These are phyloP conservation scores for Drosophila vallismaia DNA, from an alignment of 2,888 invertebrate genomes.

Conservation along the genomic window DNA sequence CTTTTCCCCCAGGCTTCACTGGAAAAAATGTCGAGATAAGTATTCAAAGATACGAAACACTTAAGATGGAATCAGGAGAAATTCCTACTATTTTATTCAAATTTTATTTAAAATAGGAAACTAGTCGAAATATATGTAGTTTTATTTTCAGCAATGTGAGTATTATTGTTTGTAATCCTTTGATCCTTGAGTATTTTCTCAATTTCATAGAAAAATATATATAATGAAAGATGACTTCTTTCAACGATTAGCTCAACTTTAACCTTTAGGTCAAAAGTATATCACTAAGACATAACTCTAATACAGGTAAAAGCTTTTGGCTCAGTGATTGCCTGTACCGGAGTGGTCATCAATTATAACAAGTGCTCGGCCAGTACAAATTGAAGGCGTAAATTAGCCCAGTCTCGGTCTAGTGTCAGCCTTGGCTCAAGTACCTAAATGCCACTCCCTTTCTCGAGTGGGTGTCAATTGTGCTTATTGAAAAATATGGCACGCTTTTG, in stretches of 20 bases:
- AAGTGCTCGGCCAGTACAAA: constrained; percentile 63
- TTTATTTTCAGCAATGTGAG: not conserved
- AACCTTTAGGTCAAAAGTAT: not conserved
- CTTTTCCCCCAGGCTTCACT: constrained; percentile 4
- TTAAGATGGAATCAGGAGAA: not conserved
- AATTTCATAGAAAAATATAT: not conserved
- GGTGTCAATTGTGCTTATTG: constrained; percentile 64
- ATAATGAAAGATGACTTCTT: not conserved
- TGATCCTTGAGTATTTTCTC: not conserved
- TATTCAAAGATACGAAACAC: not conserved
- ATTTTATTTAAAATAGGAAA: not conserved
- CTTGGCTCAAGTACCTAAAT: constrained; percentile 4
- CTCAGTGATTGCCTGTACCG: constrained; percentile 14
- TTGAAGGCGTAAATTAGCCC: constrained; percentile 66
- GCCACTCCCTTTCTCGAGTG: constrained; percentile 31
- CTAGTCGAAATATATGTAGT: not conserved
- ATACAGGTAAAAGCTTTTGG: not conserved
- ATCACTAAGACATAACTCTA: not conserved
- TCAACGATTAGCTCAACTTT: not conserved
- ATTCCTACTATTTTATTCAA: not conserved
- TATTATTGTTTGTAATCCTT: no score
- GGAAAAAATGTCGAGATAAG: not conserved
- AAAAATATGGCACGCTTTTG: constrained; percentile 54
- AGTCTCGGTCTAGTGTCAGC: constrained; percentile 22
- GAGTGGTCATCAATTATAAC: constrained; percentile 66